These are phyloP conservation scores for Pseudomyrmex dendroicus DNA, from an alignment of 1,140 invertebrate genomes.

Conservation along the genomic window DNA sequence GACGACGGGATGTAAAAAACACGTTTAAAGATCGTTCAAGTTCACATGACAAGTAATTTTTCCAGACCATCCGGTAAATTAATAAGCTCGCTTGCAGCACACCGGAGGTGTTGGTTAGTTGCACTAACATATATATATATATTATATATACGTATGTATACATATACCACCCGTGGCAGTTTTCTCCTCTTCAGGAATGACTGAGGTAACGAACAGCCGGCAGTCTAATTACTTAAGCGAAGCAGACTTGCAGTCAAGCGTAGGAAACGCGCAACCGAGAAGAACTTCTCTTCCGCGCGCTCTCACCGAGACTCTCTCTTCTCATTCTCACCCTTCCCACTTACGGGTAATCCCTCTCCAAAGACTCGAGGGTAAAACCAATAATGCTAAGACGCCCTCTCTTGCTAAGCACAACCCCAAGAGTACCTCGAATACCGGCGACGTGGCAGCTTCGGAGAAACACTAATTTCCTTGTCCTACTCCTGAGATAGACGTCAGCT, in stretches of 20 bases:
- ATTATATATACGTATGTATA: not conserved
- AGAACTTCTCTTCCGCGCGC: constrained; percentile 54
- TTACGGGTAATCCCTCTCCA: constrained; percentile 63
- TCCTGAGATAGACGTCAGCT: constrained; percentile 81
- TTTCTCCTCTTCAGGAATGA: constrained; percentile 77
- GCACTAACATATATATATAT: not conserved
- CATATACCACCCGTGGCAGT: constrained; percentile 55
- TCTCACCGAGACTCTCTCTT: constrained; percentile 20
- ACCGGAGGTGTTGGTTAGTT: constrained; percentile 11
- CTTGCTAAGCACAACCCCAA: constrained; percentile 64
- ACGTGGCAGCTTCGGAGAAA: constrained; percentile 75
- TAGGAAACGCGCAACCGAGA: constrained; percentile 64
- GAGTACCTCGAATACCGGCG: constrained; percentile 79
- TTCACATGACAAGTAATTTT: constrained; percentile 6
- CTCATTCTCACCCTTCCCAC: constrained; percentile 53
- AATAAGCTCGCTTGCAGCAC: not conserved
- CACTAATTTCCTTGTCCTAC: constrained; percentile 80
- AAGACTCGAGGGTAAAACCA: constrained; percentile 80
- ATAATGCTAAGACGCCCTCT: constrained; percentile 81
- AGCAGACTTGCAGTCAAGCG: constrained; percentile 76
- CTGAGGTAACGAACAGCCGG: constrained; percentile 80
- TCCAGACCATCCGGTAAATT: not conserved
- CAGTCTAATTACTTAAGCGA: constrained; percentile 84
- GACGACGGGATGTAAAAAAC: not conserved
- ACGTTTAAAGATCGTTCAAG: too few species aligned